Base-by-base conservation (phyloP, 2,113 vertebrate species). In the Herpetotheres cachinnans region DNA sequence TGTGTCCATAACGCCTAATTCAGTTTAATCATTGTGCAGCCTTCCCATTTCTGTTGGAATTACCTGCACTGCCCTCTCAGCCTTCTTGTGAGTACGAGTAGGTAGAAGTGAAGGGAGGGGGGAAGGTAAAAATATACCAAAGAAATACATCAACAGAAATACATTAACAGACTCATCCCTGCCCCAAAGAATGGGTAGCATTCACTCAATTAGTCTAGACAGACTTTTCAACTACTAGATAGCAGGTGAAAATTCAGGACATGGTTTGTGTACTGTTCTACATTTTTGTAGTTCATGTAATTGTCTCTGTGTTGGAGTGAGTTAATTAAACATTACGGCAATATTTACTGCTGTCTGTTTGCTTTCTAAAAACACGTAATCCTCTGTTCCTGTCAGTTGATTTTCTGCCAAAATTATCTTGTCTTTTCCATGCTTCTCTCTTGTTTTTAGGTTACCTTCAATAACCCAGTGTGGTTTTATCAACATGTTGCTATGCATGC, bases 381-480 rank as follows among this genome's bases (percentile, higher is more conserved):
- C 69, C 42, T 59, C 21, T 59, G 78, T 47, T 96, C 54, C 70
- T 80, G 46, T 55, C 58, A 18, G 25, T 55, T 93, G 78, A 78
- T 91, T 95, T 91, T 63, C 71, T 97, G 89, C 84, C 87, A 80
- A 77, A 91, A 34, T 16, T 72, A 9, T 62, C 42, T 69, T 85
- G 62, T 73, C 54, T 79, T 91, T 58, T 58, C 78, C 66, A 25
- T 58, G 42, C 17, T 76, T 88, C 47, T 87, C 3, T 71, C 88
- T 93, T 92, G 29, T 14, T 80, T 83, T 92, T 38, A 86, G 70
- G 44, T 78, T 90, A 72, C 88, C 67, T 94, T 92, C 58, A 85
- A 98, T 91, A 99, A 98, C 55, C 97, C 98, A 4, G 97, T 98
- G 95, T 99, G 98, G 98, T 99, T 99, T 97, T 98, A 98, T 90